Base-by-base conservation (phyloP, 2,113 vertebrate genomes). In the Podarcis cretensis region DNA sequence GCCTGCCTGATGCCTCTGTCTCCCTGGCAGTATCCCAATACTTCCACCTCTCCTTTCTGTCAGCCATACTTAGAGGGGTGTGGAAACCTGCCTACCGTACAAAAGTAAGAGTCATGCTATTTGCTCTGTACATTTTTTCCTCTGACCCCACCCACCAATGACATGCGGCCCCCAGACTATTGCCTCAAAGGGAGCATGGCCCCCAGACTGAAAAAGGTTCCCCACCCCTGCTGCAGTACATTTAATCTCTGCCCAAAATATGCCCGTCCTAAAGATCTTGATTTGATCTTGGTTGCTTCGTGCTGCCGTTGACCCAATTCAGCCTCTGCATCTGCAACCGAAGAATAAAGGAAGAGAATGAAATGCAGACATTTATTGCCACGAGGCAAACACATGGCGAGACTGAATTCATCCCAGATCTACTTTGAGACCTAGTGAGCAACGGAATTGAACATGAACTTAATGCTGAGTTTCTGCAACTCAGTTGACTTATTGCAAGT, bases 331-430 rank as follows among this genome's bases (percentile, higher is more conserved):
- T 77, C 57, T 76, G 25, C 20, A 16, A 48, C 74, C 32, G n/a
- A 68, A 86, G 35, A 23, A 30, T 32, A 23, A 78, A 40, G 27
- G 75, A 86, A 86, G 75, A 32, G 66, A 86, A 86, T 79, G 25
- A 86, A 32, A 86, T 86, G 59, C 85, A 86, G 74, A 10, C 37
- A 68, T 86, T 78, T 78, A 20, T 86, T 86, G 85, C 75, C 75
- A 86, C 68, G 75, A 78, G 75, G 85, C 37, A 86, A 86, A 86
- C 59, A 86, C 75, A 79, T 79, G 85, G 85, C 85, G 43, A 86
- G 35, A 86, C 59, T n/a, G 59, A 79, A 86, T 86, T 79, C 27
- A 48, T 68, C 75, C 75, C 75, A 86, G 85, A 79, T 78, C 48
- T 21, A 78, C 63, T 78, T 68, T 35, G 66, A 43, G 78, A 74